Percentiles rank a stretch among this genome's conserved stretches.
Evolutionary conservation across 2,888 invertebrate species (phyloP).

Genomic region (Lithophane semibrunnea): DNA sequence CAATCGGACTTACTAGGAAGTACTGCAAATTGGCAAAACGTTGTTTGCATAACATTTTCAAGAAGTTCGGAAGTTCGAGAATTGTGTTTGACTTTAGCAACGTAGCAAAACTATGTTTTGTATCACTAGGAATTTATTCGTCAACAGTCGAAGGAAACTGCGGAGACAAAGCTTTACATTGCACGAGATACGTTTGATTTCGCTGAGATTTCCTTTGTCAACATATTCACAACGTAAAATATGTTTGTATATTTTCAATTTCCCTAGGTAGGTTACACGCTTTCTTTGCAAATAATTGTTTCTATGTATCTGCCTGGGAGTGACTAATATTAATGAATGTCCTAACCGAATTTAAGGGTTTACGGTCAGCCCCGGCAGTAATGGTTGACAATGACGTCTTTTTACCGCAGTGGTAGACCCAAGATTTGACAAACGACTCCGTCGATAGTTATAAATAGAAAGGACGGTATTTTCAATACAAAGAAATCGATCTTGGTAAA

Average conservation of each 20-base stretch:
- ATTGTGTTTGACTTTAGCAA: slow-evolving; percentile 56
- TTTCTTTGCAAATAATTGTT: slow-evolving; percentile 16
- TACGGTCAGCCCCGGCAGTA: slow-evolving; percentile 27
- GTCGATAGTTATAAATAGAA: slow-evolving; percentile 22
- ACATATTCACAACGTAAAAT: slow-evolving; percentile 12
- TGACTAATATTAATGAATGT: slow-evolving; percentile 53
- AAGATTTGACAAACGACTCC: slow-evolving; percentile 32
- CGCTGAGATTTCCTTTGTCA: slow-evolving; percentile 9
- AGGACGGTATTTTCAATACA: not conserved
- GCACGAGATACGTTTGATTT: slow-evolving; percentile 18
- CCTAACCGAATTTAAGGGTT: slow-evolving; percentile 40
- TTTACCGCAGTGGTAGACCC: slow-evolving; percentile 33
- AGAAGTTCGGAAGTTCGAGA: slow-evolving; percentile 62
- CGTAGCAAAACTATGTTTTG: slow-evolving; percentile 46
- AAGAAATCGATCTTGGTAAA: not conserved
- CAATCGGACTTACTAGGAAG: slow-evolving; percentile 68
- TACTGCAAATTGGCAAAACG: slow-evolving; percentile 74
- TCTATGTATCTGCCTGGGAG: slow-evolving; percentile 9
- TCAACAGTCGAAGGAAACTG: slow-evolving; percentile 16
- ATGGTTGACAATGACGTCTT: slow-evolving; percentile 48
- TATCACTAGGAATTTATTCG: slow-evolving; percentile 30
- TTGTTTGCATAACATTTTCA: slow-evolving; percentile 74
- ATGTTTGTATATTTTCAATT: slow-evolving; percentile 14
- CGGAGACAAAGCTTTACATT: slow-evolving; percentile 14
- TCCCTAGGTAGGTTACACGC: slow-evolving; percentile 7